A percentile compares a stretch with the other conserved stretches of the same genome.
phyloP scores from a whole-genome alignment of 2,113 vertebrate genomes.

The Elephas maximus region DNA sequence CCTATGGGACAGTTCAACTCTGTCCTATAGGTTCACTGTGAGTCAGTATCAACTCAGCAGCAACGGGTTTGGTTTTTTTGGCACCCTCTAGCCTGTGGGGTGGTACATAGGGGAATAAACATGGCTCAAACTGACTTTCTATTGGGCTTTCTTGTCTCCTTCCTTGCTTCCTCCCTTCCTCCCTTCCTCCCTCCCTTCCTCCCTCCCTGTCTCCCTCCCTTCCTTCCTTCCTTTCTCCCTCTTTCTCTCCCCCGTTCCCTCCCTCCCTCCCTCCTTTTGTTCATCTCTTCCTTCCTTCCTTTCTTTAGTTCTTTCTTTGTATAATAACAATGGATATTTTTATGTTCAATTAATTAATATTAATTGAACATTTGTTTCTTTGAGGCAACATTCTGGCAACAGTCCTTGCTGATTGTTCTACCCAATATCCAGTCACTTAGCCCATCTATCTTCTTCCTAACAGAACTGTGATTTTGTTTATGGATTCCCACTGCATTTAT shows the following conservation, averaged over 20 bases:
- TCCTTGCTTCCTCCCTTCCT: background rate
- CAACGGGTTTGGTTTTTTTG: no score
- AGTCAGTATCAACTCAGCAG: no score
- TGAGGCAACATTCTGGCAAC: background rate
- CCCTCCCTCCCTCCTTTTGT: background rate
- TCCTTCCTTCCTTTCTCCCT: no score
- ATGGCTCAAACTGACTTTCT: background rate
- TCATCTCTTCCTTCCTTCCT: no score
- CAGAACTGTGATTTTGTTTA: background rate
- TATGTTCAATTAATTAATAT: background rate
- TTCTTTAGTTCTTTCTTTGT: background rate
- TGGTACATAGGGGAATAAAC: background rate
- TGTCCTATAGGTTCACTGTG: no score
- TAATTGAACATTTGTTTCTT: background rate
- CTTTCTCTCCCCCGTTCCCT: background rate
- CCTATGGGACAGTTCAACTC: no score
- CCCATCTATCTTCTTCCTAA: background rate
- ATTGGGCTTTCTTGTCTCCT: background rate
- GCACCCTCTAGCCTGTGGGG: background rate
- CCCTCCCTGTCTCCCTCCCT: no score
- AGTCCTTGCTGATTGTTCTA: background rate
- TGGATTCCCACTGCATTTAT: fast-evolving
- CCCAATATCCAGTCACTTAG: background rate
- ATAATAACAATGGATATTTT: background rate
- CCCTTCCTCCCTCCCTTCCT: background rate